These are phyloP conservation scores for Hirudo medicinalis DNA, from an alignment of 1,140 invertebrate species.

Conservation along the genomic window DNA sequence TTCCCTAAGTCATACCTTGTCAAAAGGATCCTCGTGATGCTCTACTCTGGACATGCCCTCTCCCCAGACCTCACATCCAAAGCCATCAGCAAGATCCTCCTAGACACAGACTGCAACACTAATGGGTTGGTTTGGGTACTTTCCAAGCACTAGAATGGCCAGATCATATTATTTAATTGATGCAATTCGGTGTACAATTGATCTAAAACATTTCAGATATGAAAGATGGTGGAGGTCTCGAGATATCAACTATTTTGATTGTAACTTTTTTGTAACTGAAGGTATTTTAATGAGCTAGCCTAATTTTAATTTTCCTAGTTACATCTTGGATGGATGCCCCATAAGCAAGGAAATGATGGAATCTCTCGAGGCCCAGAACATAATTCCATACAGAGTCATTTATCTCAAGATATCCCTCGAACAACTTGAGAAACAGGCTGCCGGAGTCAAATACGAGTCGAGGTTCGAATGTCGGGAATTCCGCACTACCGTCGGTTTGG, in stretches of 20 bases:
- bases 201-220: no score
- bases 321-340: constrained; percentile 41
- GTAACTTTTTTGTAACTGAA: no score
- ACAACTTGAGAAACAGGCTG: constrained; percentile 36
- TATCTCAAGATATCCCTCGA: constrained; percentile 35
- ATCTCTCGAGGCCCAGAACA: constrained; percentile 35
- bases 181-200: no score
- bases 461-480: no score
- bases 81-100: constrained; percentile 35
- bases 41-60: constrained; percentile 34
- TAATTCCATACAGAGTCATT: constrained; percentile 39
- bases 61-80: constrained; percentile 39
- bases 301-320: constrained; percentile 28
- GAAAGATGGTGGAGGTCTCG: no score
- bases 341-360: constrained; percentile 36
- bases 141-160: not conserved
- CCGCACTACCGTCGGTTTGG: no score
- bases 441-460: constrained; percentile 31
- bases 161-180: no score
- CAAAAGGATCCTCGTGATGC: constrained; percentile 31
- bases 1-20: constrained; percentile 35
- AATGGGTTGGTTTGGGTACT: constrained; percentile 32
- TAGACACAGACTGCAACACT: constrained; percentile 38
- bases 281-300: no score
- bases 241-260: no score